These are phyloP conservation scores for Meiosimyza platycephala DNA, from an alignment of 2,888 invertebrate genomes.

Conservation along the genomic window DNA sequence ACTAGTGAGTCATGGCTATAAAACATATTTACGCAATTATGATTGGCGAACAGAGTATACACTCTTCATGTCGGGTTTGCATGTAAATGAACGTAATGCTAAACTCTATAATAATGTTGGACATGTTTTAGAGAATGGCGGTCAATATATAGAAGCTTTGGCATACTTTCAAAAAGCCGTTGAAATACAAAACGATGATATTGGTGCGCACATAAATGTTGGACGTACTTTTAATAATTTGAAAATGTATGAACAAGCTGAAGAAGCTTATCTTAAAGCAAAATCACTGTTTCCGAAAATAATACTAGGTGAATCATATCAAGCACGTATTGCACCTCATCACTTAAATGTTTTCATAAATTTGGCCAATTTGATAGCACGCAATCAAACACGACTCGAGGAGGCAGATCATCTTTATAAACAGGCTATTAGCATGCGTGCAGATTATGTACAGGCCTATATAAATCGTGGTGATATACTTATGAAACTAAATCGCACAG, in stretches of 20 bases:
- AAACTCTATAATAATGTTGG: constrained; percentile 98
- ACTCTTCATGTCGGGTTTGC: constrained; percentile 91
- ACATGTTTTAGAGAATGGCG: constrained; percentile 87
- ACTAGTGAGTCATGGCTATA: constrained; percentile 82
- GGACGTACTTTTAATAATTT: constrained; percentile 94
- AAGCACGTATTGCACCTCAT: constrained; percentile 94
- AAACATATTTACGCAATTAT: constrained; percentile 88
- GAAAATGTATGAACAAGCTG: constrained; percentile 88
- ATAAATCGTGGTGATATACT: constrained; percentile 97
- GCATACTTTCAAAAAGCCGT: constrained; percentile 93
- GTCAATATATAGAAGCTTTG: constrained; percentile 80
- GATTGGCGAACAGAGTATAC: constrained; percentile 95
- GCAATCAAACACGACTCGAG: constrained; percentile 89
- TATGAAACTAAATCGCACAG: constrained; percentile 92
- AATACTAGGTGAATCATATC: constrained; percentile 93
- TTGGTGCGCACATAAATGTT: constrained; percentile 97
- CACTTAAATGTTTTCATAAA: constrained; percentile 96
- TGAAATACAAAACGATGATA: constrained; percentile 93
- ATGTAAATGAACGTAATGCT: constrained; percentile 87
- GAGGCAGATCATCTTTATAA: constrained; percentile 95
- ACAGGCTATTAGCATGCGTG: constrained; percentile 96
- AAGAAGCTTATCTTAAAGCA: constrained; percentile 90
- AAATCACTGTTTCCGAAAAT: constrained; percentile 91
- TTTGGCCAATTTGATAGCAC: constrained; percentile 92
- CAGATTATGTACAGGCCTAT: constrained; percentile 90